Base-by-base conservation (phyloP, 2,113 vertebrate species). In the Cyprinodon brontotheroides region DNA sequence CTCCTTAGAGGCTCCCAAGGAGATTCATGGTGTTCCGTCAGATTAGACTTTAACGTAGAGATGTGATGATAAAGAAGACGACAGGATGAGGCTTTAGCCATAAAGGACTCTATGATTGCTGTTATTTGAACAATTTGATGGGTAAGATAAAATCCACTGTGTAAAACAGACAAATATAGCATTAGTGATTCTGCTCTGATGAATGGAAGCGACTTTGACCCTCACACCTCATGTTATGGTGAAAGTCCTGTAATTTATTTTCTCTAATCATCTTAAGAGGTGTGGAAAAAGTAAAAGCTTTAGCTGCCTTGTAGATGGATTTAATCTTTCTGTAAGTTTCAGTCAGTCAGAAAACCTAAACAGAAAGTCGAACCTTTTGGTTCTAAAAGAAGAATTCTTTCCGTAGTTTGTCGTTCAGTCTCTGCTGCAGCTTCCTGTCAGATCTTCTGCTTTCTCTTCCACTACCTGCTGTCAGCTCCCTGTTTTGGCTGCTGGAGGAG, bases 401-500 rank as follows among this genome's bases (percentile, higher is more conserved):
- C 29, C 47, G 6, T 5, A 53, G 15, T 20, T 53, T n/a, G 7
- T 57, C 20, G 50, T 57, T 57, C 6, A 2, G 50, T 20, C 50
- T 57, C 11, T 2, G 11, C 43, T 45, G 9, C 43, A 45, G 43
- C 43, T 10, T 7, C 11, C 43, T 45, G 8, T 20, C 17, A 10
- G 50, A 17, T n/a, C 17, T 9, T 53, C 50, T 9, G 50, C 41
- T 41, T 41, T 41, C 41, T 6, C 5, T 85, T 89, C 88, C 82
- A 63, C 71, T 8, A 43, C 68, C 70, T 60, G 6, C 0, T 66
- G 83, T 37, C 74, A 53, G 70, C 14, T 63, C 70, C 48, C 74
- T 63, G 73, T 38, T 83, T 85, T 83, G 72, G 83, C 81, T 78
- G 80, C 85, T 37, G 79, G 76, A 72, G 82, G 40, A 83, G 69